A percentile compares a stretch with the other conserved stretches of the same genome.
phyloP scores from a whole-genome alignment of 2,113 vertebrate species.

The Steatornis caripensis region DNA sequence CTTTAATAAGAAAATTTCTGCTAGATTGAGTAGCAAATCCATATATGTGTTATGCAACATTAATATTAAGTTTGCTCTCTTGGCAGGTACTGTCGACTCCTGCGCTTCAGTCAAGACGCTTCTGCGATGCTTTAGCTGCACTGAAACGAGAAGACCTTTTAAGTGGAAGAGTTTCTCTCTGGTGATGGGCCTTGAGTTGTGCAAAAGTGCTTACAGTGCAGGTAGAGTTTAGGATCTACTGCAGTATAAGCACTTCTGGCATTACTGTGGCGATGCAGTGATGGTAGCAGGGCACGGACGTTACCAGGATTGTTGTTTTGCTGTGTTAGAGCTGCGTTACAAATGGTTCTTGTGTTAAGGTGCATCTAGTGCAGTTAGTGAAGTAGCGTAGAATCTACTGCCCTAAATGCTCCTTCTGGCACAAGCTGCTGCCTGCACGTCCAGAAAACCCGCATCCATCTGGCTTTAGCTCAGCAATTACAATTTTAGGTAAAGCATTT shows the following conservation, averaged over 20 bases:
- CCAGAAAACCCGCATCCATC: background rate
- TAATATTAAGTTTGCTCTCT: background rate
- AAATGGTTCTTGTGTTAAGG: slow-evolving; percentile 89
- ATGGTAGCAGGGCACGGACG: fast-evolving
- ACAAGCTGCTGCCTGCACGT: slow-evolving; percentile 75
- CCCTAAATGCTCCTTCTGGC: slow-evolving; percentile 99
- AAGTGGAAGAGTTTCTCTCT: background rate
- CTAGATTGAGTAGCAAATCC: background rate
- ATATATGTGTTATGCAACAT: background rate
- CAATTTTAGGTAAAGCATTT: background rate
- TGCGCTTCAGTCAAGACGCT: background rate
- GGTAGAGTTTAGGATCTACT: slow-evolving; percentile 80
- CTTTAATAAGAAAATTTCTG: background rate
- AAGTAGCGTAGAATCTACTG: slow-evolving; percentile 92
- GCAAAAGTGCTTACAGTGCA: slow-evolving; percentile 90
- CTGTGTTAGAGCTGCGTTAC: background rate
- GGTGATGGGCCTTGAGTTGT: slow-evolving; percentile 69
- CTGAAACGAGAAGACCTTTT: background rate
- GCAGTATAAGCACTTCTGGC: slow-evolving; percentile 83
- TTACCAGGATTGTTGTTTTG: background rate
- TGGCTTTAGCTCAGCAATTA: background rate
- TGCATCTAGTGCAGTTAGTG: slow-evolving; percentile 99
- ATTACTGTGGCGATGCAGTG: slow-evolving; percentile 68
- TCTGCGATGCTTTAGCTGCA: fast-evolving
- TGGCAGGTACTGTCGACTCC: background rate